Base-by-base conservation (phyloP, 2,797 vertebrate species). In the Pachyuromys duprasi region DNA sequence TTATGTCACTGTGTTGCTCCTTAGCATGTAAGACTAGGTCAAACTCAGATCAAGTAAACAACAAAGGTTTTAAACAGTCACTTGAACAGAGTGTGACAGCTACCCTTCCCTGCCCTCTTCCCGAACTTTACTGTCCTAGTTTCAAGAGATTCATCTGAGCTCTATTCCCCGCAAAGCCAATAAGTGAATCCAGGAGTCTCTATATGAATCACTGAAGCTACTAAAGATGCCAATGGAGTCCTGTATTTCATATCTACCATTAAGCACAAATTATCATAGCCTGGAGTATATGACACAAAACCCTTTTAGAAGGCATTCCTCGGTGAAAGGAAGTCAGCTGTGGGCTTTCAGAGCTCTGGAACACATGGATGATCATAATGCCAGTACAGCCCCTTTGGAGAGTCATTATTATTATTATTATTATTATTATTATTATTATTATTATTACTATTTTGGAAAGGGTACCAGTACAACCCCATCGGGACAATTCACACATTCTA, bases 41-140 rank as follows among this genome's bases (percentile, higher is more conserved):
- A 93, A 90, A 11, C 26, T 84, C 63, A 36, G 84, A 90, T 79
- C 60, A 92, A 78, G 89, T 33, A 96, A 88, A 88, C 60, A 86
- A 86, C 22, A n/a, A 8, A 60, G 65, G 67, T 84, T 72, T 72
- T 55, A 86, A 63, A 75, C 75, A 72, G 39, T 93, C 36, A 81
- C 70, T 81, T 6, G n/a, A 86, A 86, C 8, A 36, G 45, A 90
- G 4, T 83, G 55, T 89, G 75, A 7, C n/a, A 93, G 80, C 39
- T 39, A 8, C 13, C 22, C 42, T 28, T 89, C 22, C 20, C 26
- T 26, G 55, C 17, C 14, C 18, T 91, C 72, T 75, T 87, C 57
- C 1, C 90, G 3, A 70, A 89, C n/a, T 24, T 76, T 83, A 39
- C 45, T 76, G 80, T 72, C 15, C 55, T 1, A 33, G 42, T 8